phyloP scores from a whole-genome alignment of 1,140 invertebrate species.

The Chymomyza costata region DNA sequence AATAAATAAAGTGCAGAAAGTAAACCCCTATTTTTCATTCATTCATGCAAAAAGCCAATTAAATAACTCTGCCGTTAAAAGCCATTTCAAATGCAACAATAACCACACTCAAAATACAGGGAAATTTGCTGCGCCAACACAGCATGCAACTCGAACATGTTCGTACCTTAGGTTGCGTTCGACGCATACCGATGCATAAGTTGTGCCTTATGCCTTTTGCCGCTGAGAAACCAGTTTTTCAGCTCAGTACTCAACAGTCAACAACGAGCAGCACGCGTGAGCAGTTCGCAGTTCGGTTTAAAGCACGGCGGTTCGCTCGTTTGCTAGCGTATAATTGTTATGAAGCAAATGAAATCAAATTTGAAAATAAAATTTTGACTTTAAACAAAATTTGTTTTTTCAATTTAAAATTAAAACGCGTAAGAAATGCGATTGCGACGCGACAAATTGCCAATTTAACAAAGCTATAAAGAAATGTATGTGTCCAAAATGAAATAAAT shows the following conservation, averaged over 20 bases:
- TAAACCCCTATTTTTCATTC: no score
- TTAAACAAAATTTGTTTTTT: slow-evolving; percentile 62
- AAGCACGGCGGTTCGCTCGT: slow-evolving; percentile 37
- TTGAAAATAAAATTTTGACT: slow-evolving; percentile 66
- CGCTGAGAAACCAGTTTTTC: slow-evolving; percentile 24
- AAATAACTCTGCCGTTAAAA: no score
- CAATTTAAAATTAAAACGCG: slow-evolving; percentile 34
- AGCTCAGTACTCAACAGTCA: slow-evolving; percentile 37
- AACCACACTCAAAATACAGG: slow-evolving; percentile 33
- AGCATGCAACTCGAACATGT: slow-evolving; percentile 45
- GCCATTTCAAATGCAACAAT: slow-evolving; percentile 1
- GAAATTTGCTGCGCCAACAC: not conserved
- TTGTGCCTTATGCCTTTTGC: not conserved
- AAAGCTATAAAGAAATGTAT: slow-evolving; percentile 14
- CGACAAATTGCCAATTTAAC: slow-evolving; percentile 37
- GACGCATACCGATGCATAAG: slow-evolving; percentile 37
- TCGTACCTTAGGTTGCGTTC: slow-evolving; percentile 9
- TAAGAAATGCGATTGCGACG: slow-evolving; percentile 52
- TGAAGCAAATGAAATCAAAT: slow-evolving; percentile 10
- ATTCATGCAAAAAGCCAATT: no score
- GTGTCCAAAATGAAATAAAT: slow-evolving; percentile 15
- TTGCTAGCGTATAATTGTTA: slow-evolving; percentile 66
- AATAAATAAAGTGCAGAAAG: no score
- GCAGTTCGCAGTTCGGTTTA: slow-evolving; percentile 37
- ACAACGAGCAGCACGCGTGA: slow-evolving; percentile 54